Evolutionary conservation across 2,797 vertebrate species (phyloP), one percentile per base, ranked within the genome.

Genomic region (Huso huso): DNA sequence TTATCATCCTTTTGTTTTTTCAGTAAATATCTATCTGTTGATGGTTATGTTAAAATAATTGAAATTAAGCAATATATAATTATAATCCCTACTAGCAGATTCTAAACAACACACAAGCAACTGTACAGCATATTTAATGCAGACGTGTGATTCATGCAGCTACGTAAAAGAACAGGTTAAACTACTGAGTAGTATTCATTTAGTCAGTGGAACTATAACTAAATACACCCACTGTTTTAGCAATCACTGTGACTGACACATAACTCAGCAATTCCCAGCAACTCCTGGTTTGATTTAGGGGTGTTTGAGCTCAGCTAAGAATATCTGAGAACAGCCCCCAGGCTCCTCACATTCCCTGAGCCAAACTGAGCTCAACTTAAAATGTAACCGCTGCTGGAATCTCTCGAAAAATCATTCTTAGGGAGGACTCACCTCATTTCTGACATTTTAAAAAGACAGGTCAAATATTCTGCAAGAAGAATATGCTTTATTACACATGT

Each of bases 381-480:
- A 62, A 62, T 62, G 61, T 18, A 15, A 37, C 15, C 10, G 4
- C 55, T 58, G 11, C 55, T n/a, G 55, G 55, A 58, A n/a, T 58
- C 12, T 11, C 55, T 13, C 10, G 55, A 58, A 11, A 58, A n/a
- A 11, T n/a, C 10, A 11, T 58, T 58, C 55, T 58, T 13, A 58
- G 12, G 55, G 55, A 58, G 55, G 1, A 13, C 12, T 58, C 55
- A 58, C 4, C 15, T 11, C 55, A 58, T 58, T 58, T 58, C 55
- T 62, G 61, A 37, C 61, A 62, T 62, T 8, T 62, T 62, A 23
- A 62, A 37, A 62, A 62, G 61, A 37, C 15, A 62, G 61, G 61
- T 62, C 61, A 62, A 62, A 23, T 62, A 48, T 37, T 62, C 61
- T 62, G 18, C 61, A 62, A 37, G 18, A n/a, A 62, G 61, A 62